phyloP scores from a whole-genome alignment of 2,113 vertebrate genomes.

The Psilopogon haemacephalus region DNA sequence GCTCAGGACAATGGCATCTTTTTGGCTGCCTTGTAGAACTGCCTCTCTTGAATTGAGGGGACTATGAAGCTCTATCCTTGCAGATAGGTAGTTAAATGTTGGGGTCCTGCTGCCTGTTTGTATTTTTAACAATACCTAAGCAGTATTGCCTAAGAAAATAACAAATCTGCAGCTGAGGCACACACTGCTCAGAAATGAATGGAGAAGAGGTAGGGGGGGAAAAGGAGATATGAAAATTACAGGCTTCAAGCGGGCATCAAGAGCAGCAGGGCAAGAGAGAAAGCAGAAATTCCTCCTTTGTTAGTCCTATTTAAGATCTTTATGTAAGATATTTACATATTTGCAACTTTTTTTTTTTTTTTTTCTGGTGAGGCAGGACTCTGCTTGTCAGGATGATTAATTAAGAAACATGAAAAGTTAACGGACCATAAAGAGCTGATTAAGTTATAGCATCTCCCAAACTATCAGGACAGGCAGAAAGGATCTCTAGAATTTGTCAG shows the following conservation, averaged over 20 bases:
- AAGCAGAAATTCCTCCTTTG: slow-evolving; percentile 43
- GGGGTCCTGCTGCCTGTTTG: background rate
- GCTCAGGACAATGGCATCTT: no score
- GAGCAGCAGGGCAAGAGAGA: no score
- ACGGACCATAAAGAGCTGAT: background rate
- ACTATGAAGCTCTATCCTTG: no score
- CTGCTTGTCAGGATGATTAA: slow-evolving; percentile 57
- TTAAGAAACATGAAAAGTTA: slow-evolving; percentile 36
- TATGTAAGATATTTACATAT: slow-evolving; percentile 58
- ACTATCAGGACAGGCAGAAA: background rate
- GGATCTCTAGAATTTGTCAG: background rate
- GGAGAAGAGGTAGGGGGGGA: background rate
- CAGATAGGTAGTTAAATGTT: background rate
- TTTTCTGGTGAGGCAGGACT: background rate
- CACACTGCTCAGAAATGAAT: no score
- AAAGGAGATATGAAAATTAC: background rate
- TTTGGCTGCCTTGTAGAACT: no score
- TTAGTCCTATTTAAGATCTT: slow-evolving; percentile 27
- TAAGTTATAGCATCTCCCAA: background rate
- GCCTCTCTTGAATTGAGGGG: no score
- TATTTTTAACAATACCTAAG: no score
- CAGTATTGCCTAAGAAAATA: no score
- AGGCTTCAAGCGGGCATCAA: background rate
- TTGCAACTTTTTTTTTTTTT: slow-evolving; percentile 29
- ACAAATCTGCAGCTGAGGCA: no score